Base-by-base conservation (phyloP, 2,888 invertebrate genomes). In the Scaptomyza cyrtandrae region DNA sequence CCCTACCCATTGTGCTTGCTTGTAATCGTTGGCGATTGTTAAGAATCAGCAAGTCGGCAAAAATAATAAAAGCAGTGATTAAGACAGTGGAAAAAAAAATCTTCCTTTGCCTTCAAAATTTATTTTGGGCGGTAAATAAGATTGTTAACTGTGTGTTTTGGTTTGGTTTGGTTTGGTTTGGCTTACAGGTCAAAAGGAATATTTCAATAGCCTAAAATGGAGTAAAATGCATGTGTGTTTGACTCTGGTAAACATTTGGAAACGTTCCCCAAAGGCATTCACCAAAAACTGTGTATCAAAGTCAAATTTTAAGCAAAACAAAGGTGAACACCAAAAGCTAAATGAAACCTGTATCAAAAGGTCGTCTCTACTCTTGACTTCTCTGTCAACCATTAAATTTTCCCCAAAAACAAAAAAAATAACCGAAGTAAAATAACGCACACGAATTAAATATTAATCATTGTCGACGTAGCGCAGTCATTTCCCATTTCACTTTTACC, bases 21-120 rank as follows among this genome's bases (percentile, higher is more conserved):
- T 75, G 78, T 82, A 84, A 89, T 88, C 88, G 89, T 66, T 83
- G 83, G 77, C 85, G 80, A 90, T 89, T 90, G 90, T 90, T 80
- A 72, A 65, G 56, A 85, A 76, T 83, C 85, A 86, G 85, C 88
- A 85, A 83, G 82, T 85, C 62, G 79, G 71, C 70, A 71, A 56
- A 68, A 67, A 78, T 88, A 78, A 83, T 83, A 78, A 80, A 83
- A 78, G 58, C 79, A 39, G 84, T 88, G 85, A 85, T 85, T 85
- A 85, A 86, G 73, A 67, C 29, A 57, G 14, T 14, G 3, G 41
- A 24, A 19, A 19, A 6, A 16, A 16, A 6, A 16, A 57, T 54
- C 6, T 33, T 3, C 1, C 14, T 49, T 27, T 27, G 50, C 33
- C 44, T 33, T 29, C 13, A 54, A 71, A 65, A 52, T 70, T 29